A percentile compares a stretch with the other conserved stretches of the same genome.
Conservation (phyloP, 2,113 vertebrate species). For the Ia io region DNA sequence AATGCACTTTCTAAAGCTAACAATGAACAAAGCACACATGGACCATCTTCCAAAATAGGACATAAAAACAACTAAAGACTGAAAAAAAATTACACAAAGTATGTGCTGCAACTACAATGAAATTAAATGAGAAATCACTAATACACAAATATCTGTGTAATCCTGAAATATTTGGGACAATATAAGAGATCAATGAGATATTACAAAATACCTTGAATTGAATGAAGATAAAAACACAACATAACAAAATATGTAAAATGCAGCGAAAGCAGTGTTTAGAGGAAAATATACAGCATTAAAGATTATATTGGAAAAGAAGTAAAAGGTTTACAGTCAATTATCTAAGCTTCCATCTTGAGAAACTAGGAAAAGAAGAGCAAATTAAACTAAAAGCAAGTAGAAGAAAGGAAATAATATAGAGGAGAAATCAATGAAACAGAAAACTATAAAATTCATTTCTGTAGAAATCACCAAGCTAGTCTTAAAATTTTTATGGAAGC, state of each 20-base stretch:
- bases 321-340: no score
- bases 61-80: background rate
- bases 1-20: background rate
- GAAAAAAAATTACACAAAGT: background rate
- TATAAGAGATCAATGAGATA: background rate
- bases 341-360: no score
- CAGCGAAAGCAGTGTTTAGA: background rate
- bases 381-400: no score
- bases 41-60: background rate
- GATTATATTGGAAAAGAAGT: background rate
- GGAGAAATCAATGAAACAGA: no score
- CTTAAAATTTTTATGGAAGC: no score
- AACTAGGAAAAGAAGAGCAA: no score
- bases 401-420: no score
- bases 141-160: background rate
- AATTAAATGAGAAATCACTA: constrained; percentile 3
- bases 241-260: background rate
- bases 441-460: no score
- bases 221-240: background rate
- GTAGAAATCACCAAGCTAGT: no score
- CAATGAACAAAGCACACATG: background rate
- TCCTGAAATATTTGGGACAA: background rate
- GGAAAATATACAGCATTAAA: background rate
- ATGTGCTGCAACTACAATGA: background rate
- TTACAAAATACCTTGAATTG: background rate